phyloP scores from a whole-genome alignment of 35 echinoderm and acorn worm species.

The Lytechinus variegatus region DNA sequence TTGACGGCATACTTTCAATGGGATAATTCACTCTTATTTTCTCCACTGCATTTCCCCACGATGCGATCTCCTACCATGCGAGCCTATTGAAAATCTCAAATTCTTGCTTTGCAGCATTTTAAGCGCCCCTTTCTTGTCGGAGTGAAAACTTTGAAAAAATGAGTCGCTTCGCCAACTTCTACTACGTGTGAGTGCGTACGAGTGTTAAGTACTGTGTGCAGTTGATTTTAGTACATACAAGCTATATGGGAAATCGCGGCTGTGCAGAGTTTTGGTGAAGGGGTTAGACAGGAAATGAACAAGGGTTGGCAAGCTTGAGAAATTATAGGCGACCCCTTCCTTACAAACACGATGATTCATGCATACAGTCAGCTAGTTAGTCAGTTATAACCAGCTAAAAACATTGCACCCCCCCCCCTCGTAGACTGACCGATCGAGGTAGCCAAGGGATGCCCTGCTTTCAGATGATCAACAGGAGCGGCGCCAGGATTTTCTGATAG shows the following conservation, averaged over 20 bases:
- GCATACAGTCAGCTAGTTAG: neutral
- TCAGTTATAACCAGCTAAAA: neutral
- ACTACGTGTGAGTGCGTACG: neutral
- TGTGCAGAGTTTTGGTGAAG: neutral
- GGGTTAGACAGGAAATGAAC: neutral
- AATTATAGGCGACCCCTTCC: neutral
- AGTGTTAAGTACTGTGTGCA: neutral
- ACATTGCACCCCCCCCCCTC: too few relatives aligned
- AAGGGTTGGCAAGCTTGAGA: neutral
- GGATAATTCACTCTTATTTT: neutral
- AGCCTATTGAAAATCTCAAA: neutral
- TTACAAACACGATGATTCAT: neutral
- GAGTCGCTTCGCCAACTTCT: neutral
- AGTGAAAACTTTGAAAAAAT: neutral
- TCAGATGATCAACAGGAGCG: too few relatives aligned
- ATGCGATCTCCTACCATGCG: neutral
- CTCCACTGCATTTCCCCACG: neutral
- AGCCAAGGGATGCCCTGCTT: too few relatives aligned
- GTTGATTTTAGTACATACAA: neutral
- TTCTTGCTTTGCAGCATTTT: neutral
- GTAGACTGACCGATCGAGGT: too few relatives aligned
- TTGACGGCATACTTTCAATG: neutral
- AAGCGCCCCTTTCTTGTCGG: neutral
- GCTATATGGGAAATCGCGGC: neutral
- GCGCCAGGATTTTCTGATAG: too few relatives aligned